Evolutionary conservation across 2,888 invertebrate species (phyloP).

Genomic region (Keiferia lycopersicella): DNA sequence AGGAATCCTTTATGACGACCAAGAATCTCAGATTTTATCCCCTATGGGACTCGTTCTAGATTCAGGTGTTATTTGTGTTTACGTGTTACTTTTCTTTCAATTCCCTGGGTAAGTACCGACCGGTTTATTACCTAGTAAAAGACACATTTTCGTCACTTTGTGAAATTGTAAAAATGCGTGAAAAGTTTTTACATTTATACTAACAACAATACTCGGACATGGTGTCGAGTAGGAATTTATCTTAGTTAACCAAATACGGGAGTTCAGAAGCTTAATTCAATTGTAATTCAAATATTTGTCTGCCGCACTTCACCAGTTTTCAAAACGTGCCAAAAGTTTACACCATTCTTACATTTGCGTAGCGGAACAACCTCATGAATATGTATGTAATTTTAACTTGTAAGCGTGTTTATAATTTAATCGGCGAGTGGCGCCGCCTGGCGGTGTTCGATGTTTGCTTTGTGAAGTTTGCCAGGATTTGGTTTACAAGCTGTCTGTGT

Average conservation of each 20-base stretch:
- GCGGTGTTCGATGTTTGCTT: constrained; percentile 54
- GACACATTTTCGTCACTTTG: too few species aligned
- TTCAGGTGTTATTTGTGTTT: too few species aligned
- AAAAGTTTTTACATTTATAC: too few species aligned
- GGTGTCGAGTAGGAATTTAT: too few species aligned
- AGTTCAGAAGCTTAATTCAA: not conserved
- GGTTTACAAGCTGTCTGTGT: constrained; percentile 3
- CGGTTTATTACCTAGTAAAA: too few species aligned
- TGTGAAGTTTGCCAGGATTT: constrained; percentile 45
- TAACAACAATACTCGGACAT: too few species aligned
- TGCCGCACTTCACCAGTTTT: not conserved
- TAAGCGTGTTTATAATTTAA: constrained; percentile 53
- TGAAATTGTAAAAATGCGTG: too few species aligned
- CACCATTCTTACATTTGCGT: constrained; percentile 32
- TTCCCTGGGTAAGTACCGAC: too few species aligned
- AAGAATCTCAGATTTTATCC: not conserved
- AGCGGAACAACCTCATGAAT: constrained; percentile 45
- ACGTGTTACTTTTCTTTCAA: too few species aligned
- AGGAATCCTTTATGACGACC: not conserved
- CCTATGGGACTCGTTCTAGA: not conserved
- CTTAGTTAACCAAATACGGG: too few species aligned
- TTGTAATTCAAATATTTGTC: constrained; percentile 16
- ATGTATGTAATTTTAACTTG: constrained; percentile 52
- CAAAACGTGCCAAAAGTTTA: not conserved
- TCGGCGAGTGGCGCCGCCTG: constrained; percentile 45